Percentiles rank a stretch among this genome's conserved stretches.
Conservation (phyloP, 2,113 vertebrate species). For the Thymallus thymallus region DNA sequence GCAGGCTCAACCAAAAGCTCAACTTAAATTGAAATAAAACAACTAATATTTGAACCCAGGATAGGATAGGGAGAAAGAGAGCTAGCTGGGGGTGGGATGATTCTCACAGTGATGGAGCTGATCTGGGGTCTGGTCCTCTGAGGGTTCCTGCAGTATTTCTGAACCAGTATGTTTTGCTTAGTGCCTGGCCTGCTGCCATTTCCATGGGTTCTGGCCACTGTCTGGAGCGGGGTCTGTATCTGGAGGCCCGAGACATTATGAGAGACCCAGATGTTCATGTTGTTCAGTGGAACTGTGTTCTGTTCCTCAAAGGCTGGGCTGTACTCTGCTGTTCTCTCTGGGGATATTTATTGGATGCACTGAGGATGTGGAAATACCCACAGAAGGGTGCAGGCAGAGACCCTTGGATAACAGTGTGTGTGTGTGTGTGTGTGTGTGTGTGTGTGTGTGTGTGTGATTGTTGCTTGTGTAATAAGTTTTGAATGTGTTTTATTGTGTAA, state of each 20-base stretch:
- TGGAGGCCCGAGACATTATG: neutral
- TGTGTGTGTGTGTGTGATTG: neutral
- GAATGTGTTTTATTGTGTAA: neutral
- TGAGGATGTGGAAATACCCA: constrained; percentile 5
- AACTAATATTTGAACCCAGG: no score
- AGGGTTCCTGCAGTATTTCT: constrained; percentile 31
- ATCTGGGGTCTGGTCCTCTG: constrained; percentile 13
- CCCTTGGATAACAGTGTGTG: neutral
- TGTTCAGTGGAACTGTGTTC: neutral
- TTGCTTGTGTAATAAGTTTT: neutral
- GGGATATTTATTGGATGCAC: no score
- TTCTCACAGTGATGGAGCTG: constrained; percentile 45
- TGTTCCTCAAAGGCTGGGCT: neutral
- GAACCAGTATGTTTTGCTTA: constrained; percentile 24
- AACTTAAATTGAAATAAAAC: no score
- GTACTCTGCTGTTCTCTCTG: neutral
- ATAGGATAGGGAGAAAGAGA: no score
- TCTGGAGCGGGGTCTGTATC: neutral
- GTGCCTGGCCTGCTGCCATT: constrained; percentile 19
- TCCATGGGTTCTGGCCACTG: neutral
- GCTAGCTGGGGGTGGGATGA: constrained; percentile 26
- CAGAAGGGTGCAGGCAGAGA: neutral
- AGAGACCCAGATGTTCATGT: constrained; percentile 1
- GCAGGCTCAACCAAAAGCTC: no score
- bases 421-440: neutral